Evolutionary conservation across 2,113 vertebrate species (phyloP).

Genomic region (Struthidea cinerea): DNA sequence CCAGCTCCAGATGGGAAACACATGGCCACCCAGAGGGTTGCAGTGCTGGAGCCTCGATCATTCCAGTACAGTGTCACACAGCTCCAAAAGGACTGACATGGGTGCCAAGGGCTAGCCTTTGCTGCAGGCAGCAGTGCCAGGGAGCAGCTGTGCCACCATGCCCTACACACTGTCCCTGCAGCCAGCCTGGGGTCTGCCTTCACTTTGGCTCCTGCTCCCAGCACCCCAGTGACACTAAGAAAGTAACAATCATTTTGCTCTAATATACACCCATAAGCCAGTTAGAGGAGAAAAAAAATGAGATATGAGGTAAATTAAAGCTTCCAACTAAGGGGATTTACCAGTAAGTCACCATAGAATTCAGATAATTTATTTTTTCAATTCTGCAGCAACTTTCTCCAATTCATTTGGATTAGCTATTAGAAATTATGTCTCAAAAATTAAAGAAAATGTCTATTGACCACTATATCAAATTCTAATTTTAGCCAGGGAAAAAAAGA

Average conservation of each 20-base stretch:
- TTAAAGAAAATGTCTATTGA: constrained; percentile 55
- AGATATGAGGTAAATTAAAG: constrained; percentile 61
- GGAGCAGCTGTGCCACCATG: not conserved
- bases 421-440: constrained; percentile 50
- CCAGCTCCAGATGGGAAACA: not conserved
- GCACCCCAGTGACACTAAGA: not conserved
- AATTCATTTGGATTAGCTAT: constrained; percentile 42
- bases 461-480: constrained; percentile 63
- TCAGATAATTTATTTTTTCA: constrained; percentile 59
- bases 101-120: not conserved
- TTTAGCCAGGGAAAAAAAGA: constrained; percentile 34
- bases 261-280: not conserved
- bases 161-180: not conserved
- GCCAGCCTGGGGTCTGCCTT: not conserved
- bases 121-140: not conserved
- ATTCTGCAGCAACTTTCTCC: constrained; percentile 50
- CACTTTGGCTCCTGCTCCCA: not conserved
- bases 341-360: constrained; percentile 53
- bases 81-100: not conserved
- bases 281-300: not conserved
- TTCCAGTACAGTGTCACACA: not conserved
- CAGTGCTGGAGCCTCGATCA: not conserved
- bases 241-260: not conserved
- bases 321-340: constrained; percentile 40
- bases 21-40: accelerated